phyloP scores from a whole-genome alignment of 1,140 invertebrate genomes.

The Bemisia tabaci region DNA sequence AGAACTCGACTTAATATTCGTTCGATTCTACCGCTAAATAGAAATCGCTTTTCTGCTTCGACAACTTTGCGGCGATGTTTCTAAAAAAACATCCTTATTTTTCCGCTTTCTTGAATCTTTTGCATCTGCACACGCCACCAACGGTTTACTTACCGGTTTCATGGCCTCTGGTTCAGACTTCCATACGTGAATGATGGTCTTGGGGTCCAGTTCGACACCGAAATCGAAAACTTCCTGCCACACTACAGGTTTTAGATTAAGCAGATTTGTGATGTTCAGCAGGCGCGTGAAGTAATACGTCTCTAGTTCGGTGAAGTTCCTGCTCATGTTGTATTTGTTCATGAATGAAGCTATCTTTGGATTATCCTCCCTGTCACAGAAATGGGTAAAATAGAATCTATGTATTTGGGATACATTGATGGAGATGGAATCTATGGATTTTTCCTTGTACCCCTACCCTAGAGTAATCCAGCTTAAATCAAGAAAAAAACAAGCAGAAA shows the following conservation, averaged over 20 bases:
- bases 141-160: no score
- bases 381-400: conserved; percentile 12
- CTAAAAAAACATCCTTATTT: no score
- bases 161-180: no score
- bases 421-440: no score
- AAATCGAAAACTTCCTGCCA: conserved; percentile 91
- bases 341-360: conserved; percentile 59
- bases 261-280: conserved; percentile 34
- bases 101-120: no score
- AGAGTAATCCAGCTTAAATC: no score
- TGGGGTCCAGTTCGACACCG: conserved; percentile 42
- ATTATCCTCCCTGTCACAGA: conserved; percentile 51
- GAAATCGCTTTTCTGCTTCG: background rate
- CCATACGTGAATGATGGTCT: conserved; percentile 66
- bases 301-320: conserved; percentile 37
- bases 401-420: no score
- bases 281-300: conserved; percentile 52
- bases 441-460: no score
- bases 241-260: conserved; percentile 49
- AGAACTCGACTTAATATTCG: background rate
- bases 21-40: background rate
- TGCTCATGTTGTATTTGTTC: conserved; percentile 36
- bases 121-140: no score
- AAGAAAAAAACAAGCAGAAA: no score
- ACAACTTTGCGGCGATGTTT: no score